phyloP scores from a whole-genome alignment of 2,797 vertebrate genomes.

The Sardinella longiceps region DNA sequence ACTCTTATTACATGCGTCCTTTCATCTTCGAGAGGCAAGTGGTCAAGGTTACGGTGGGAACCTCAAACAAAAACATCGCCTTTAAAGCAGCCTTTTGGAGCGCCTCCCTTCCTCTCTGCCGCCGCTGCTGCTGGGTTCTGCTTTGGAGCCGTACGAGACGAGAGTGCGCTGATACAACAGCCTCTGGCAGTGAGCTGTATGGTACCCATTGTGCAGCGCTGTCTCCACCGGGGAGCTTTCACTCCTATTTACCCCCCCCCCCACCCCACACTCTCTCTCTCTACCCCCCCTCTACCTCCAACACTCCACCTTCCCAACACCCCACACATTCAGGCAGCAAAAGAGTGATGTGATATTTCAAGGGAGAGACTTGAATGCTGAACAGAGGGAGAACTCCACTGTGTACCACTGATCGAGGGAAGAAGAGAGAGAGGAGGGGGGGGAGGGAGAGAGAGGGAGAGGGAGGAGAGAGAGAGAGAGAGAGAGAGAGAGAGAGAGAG shows the following conservation, averaged over 20 bases:
- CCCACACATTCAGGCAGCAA: constrained; percentile 58
- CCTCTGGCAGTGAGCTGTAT: constrained; percentile 63
- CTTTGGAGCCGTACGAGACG: constrained; percentile 59
- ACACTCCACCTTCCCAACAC: not conserved
- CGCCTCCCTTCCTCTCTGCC: constrained; percentile 9
- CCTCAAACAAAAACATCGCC: not conserved
- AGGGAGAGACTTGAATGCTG: constrained; percentile 63
- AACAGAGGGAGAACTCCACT: constrained; percentile 59
- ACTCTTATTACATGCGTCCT: not conserved
- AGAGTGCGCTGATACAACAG: constrained; percentile 57
- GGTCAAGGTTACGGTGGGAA: constrained; percentile 6
- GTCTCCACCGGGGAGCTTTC: constrained; percentile 66
- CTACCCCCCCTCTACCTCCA: not conserved
- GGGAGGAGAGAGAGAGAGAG: not conserved
- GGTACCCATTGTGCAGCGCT: constrained; percentile 64
- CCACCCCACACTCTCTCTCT: too few relatives aligned
- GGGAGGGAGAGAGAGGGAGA: not conserved
- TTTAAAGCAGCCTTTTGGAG: constrained; percentile 9
- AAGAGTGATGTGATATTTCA: constrained; percentile 67
- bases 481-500: constrained; percentile 10
- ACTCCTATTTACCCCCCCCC: constrained; percentile 71
- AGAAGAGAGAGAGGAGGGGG: not conserved
- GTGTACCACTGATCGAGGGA: constrained; percentile 30
- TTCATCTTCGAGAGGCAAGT: not conserved
- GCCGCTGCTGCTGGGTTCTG: constrained; percentile 57